These are phyloP conservation scores for Hexactinellida sp. DNA, from an alignment of 37 sponge, comb jelly and placozoan genomes.

Conservation along the genomic window DNA sequence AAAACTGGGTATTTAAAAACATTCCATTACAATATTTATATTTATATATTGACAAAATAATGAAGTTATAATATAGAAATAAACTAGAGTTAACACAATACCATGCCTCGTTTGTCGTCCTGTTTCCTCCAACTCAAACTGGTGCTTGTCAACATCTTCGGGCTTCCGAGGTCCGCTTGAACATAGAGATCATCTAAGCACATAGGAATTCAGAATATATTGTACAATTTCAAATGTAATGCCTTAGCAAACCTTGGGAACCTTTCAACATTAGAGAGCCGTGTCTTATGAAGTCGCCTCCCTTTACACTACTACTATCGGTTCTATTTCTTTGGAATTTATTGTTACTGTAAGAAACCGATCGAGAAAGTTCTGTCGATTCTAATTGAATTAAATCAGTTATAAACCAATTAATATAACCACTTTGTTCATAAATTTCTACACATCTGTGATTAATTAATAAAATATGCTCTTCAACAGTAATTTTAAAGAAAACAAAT, in stretches of 20 bases:
- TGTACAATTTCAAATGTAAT: neutral
- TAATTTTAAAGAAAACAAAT: no score
- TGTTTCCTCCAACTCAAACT: neutral
- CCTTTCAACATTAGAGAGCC: neutral
- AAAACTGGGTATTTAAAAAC: no score
- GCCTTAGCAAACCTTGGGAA: neutral
- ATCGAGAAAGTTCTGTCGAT: neutral
- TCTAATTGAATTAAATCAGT: neutral
- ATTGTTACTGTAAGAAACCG: neutral
- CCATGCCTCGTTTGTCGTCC: neutral
- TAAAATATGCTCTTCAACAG: no score
- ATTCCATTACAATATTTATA: no score
- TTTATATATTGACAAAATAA: neutral
- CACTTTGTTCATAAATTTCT: no score
- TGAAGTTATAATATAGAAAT: neutral
- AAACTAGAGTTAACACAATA: constrained; percentile 9
- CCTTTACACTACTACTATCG: neutral
- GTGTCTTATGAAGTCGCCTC: neutral
- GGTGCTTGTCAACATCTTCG: neutral
- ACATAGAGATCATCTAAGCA: neutral
- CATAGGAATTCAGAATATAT: neutral
- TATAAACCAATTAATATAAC: no score
- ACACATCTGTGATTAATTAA: no score
- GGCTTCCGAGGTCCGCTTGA: neutral
- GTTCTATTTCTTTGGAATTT: neutral